Percentiles rank a stretch among this genome's conserved stretches.
These are phyloP conservation scores for Yasuhikotakia modesta DNA, from an alignment of 2,797 vertebrate genomes.

Conservation along the genomic window DNA sequence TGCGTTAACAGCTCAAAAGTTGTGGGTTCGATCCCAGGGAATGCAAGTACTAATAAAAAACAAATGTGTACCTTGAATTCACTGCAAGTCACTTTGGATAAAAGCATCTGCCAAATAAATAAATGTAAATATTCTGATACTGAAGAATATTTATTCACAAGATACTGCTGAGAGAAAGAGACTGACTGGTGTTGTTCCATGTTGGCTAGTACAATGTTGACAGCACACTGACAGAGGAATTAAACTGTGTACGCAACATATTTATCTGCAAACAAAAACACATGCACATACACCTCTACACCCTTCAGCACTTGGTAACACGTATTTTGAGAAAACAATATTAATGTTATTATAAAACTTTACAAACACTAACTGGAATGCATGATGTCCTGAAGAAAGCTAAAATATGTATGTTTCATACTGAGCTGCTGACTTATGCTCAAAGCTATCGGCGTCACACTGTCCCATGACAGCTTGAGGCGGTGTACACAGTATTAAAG, in stretches of 20 bases:
- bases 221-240: conserved; percentile 4
- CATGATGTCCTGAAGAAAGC: conserved; percentile 23
- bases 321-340: conserved; percentile 34
- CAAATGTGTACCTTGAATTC: no score
- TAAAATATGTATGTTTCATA: conserved; percentile 12
- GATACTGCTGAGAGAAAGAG: neutral
- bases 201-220: conserved; percentile 12
- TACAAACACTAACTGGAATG: conserved; percentile 19
- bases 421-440: neutral
- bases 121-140: no score
- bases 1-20: no score
- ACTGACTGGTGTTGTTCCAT: neutral
- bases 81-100: no score
- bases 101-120: no score
- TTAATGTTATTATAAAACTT: neutral
- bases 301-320: neutral
- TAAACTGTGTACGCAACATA: conserved; percentile 19
- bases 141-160: no score
- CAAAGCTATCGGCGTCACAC: neutral
- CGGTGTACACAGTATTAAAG: neutral
- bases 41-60: no score
- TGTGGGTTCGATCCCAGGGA: no score
- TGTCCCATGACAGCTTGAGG: neutral
- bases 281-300: conserved; percentile 3
- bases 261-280: conserved; percentile 33